Conservation (phyloP, 2,113 vertebrate genomes). For the Tenrec ecaudatus region DNA sequence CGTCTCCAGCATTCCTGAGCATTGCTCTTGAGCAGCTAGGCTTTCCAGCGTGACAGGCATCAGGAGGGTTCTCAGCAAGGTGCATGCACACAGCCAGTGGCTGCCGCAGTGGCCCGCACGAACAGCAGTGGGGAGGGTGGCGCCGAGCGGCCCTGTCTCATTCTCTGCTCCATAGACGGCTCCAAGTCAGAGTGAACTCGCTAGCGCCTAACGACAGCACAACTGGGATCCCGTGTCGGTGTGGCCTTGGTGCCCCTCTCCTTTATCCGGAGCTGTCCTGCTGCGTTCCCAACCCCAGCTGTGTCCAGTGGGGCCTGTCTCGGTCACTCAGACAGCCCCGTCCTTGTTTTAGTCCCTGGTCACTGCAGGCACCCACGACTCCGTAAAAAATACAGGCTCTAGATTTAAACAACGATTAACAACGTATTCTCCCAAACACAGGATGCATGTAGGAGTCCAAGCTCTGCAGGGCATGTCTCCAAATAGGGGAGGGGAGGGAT, state of each 20-base stretch:
- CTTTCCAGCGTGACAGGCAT: slow-evolving; percentile 39
- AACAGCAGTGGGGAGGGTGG: no score
- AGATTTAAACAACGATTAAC: slow-evolving; percentile 31
- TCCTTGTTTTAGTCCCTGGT: background rate
- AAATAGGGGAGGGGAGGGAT: background rate
- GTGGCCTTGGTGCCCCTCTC: background rate
- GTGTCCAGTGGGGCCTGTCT: slow-evolving; percentile 28
- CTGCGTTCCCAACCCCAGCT: background rate
- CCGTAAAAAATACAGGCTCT: slow-evolving; percentile 17
- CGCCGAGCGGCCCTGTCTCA: no score
- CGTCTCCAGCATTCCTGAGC: background rate
- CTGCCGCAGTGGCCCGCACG: no score
- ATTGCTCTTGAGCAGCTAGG: background rate
- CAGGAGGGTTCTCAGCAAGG: background rate
- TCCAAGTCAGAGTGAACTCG: no score
- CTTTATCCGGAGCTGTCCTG: slow-evolving; percentile 27
- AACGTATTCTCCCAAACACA: slow-evolving; percentile 6
- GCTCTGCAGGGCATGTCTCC: background rate
- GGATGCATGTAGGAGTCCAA: background rate
- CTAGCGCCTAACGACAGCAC: no score
- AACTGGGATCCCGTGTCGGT: background rate
- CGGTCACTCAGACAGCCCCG: background rate
- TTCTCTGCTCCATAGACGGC: no score
- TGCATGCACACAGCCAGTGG: no score
- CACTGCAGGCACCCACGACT: no score